Percentiles rank a stretch among this genome's conserved stretches.
Conservation (phyloP, 2,797 vertebrate genomes). For the Pelochelys cantorii region DNA sequence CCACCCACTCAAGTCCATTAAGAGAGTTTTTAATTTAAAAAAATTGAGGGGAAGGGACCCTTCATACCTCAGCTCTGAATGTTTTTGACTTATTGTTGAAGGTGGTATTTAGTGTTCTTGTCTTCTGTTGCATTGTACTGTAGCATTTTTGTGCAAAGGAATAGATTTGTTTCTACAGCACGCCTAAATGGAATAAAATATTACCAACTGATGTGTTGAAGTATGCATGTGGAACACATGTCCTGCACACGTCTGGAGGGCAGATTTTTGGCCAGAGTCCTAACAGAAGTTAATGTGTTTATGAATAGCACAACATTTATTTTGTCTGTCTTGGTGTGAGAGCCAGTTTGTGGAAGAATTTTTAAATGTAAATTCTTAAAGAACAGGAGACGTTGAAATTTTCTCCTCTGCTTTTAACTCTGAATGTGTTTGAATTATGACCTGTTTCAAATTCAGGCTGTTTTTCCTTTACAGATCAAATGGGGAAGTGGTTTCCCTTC, state of each 20-base stretch:
- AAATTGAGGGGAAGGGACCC: neutral
- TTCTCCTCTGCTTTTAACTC: slow-evolving; percentile 12
- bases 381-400: neutral
- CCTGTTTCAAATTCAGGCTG: neutral
- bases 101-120: neutral
- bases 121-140: neutral
- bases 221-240: neutral
- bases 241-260: neutral
- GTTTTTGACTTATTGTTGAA: neutral
- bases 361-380: neutral
- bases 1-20: neutral
- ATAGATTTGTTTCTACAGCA: neutral
- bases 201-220: neutral
- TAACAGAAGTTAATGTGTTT: neutral
- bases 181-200: neutral
- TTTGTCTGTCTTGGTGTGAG: neutral
- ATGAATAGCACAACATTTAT: too few relatives aligned
- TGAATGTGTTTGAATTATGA: neutral
- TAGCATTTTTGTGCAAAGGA: neutral
- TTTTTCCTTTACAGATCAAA: slow-evolving; percentile 85
- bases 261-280: neutral
- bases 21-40: neutral
- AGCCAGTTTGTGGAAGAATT: neutral
- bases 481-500: slow-evolving; percentile 87
- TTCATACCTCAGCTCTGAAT: neutral